A percentile compares a stretch with the other conserved stretches of the same genome.
Conservation (phyloP, 53 echinoderm and acorn worm genomes). For the Stichopus horrens region DNA sequence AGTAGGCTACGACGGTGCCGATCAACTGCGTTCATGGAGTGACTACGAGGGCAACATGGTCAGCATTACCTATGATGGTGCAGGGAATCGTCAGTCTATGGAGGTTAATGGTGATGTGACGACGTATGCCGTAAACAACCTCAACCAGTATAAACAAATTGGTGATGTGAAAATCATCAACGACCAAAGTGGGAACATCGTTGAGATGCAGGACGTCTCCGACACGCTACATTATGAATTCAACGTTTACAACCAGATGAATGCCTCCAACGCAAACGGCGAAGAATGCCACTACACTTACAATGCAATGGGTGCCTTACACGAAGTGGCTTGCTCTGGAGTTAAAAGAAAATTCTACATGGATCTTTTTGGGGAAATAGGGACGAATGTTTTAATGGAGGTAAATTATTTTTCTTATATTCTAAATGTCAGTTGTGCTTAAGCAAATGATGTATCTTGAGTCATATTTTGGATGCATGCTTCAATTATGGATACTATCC, state of each 20-base stretch:
- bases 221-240: conserved; percentile 22
- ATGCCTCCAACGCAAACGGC: conserved; percentile 7
- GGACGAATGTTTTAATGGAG: conserved; percentile 48
- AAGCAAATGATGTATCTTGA: too few species aligned
- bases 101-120: conserved; percentile 21
- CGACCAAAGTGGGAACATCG: conserved; percentile 49
- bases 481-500: too few species aligned
- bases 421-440: too few species aligned
- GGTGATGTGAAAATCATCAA: conserved; percentile 35
- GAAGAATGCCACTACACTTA: conserved; percentile 50
- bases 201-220: conserved; percentile 26
- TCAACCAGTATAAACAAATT: conserved; percentile 48
- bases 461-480: too few species aligned
- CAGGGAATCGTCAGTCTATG: conserved; percentile 40
- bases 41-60: conserved; percentile 48
- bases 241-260: conserved; percentile 29
- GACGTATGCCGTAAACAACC: conserved; percentile 45
- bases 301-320: conserved; percentile 54
- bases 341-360: conserved; percentile 37
- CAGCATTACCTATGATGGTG: conserved; percentile 43
- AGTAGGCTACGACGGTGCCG: conserved; percentile 53
- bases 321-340: conserved; percentile 43
- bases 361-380: conserved; percentile 59
- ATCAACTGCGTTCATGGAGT: conserved; percentile 51
- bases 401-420: conserved; percentile 11